phyloP scores from a whole-genome alignment of 2,797 vertebrate species.

The Eutrigla gurnardus region DNA sequence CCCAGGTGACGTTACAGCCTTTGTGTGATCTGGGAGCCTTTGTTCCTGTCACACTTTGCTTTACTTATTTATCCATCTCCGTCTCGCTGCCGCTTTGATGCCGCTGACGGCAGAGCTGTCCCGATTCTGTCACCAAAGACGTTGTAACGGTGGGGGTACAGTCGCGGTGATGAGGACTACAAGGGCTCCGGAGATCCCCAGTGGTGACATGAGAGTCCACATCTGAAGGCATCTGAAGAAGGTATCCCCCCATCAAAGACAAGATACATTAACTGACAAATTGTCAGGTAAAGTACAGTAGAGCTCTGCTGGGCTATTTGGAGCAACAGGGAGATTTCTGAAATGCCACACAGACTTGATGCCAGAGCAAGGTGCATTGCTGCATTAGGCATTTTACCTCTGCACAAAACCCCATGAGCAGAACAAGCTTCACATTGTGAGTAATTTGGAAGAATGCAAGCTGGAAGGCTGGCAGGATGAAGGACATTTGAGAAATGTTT shows the following conservation, averaged over 20 bases:
- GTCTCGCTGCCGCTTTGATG: slow-evolving; percentile 69
- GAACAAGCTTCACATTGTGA: slow-evolving; percentile 43
- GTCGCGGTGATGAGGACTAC: slow-evolving; percentile 46
- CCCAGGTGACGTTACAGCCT: slow-evolving; percentile 58
- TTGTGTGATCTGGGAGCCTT: slow-evolving; percentile 62
- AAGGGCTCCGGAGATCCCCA: slow-evolving; percentile 39
- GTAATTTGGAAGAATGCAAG: slow-evolving; percentile 43
- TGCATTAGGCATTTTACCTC: slow-evolving; percentile 41
- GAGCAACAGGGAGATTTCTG: slow-evolving; percentile 32
- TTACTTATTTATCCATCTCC: slow-evolving; percentile 79
- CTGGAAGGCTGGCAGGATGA: slow-evolving; percentile 40
- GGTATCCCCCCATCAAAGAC: slow-evolving; percentile 19
- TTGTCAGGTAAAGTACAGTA: slow-evolving; percentile 62
- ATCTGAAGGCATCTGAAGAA: slow-evolving; percentile 16
- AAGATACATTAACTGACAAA: slow-evolving; percentile 53
- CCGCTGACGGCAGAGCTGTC: slow-evolving; percentile 62
- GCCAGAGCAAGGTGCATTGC: slow-evolving; percentile 40
- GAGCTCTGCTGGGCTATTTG: slow-evolving; percentile 41
- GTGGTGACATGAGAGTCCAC: slow-evolving; percentile 43
- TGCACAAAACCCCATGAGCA: slow-evolving; percentile 34
- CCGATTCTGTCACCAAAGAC: slow-evolving; percentile 79
- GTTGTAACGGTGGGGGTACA: slow-evolving; percentile 62
- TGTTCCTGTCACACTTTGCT: slow-evolving; percentile 66
- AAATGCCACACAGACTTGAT: slow-evolving; percentile 14
- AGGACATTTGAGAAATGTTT: slow-evolving; percentile 42